These are phyloP conservation scores for Idaea aversata DNA, from an alignment of 2,888 invertebrate species.

Conservation along the genomic window DNA sequence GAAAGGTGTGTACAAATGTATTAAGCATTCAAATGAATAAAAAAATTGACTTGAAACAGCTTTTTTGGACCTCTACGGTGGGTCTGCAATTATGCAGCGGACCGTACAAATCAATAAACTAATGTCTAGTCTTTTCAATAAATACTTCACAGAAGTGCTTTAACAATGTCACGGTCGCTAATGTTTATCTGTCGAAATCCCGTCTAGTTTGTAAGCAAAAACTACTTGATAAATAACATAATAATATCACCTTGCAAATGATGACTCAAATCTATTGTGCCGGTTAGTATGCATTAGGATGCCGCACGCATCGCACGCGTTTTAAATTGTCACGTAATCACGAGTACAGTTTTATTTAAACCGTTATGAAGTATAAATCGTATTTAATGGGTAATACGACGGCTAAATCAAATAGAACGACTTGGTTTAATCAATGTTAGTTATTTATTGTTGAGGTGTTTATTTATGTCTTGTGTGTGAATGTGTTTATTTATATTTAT, in stretches of 20 bases:
- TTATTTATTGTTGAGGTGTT: slow-evolving; percentile 43
- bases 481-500: slow-evolving; percentile 33
- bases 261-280: slow-evolving; percentile 39
- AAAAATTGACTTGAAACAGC: too few relatives aligned
- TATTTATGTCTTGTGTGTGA: slow-evolving; percentile 24
- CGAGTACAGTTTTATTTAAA: slow-evolving; percentile 25
- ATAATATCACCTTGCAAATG: slow-evolving; percentile 63
- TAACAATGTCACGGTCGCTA: slow-evolving; percentile 29
- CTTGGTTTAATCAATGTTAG: slow-evolving; percentile 67
- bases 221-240: slow-evolving; percentile 1
- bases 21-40: too few relatives aligned
- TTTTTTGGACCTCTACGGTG: too few relatives aligned
- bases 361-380: slow-evolving; percentile 58
- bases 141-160: neutral
- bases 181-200: slow-evolving; percentile 46
- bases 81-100: too few relatives aligned
- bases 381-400: slow-evolving; percentile 64
- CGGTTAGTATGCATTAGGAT: slow-evolving; percentile 66
- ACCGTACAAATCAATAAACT: too few relatives aligned
- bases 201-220: slow-evolving; percentile 15
- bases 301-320: slow-evolving; percentile 52
- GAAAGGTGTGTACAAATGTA: too few relatives aligned
- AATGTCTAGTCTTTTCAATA: neutral
- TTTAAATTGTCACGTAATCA: slow-evolving; percentile 36
- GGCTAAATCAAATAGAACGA: slow-evolving; percentile 49